Conservation (phyloP, 2,888 invertebrate genomes). For the Diadegma fenestrale region DNA sequence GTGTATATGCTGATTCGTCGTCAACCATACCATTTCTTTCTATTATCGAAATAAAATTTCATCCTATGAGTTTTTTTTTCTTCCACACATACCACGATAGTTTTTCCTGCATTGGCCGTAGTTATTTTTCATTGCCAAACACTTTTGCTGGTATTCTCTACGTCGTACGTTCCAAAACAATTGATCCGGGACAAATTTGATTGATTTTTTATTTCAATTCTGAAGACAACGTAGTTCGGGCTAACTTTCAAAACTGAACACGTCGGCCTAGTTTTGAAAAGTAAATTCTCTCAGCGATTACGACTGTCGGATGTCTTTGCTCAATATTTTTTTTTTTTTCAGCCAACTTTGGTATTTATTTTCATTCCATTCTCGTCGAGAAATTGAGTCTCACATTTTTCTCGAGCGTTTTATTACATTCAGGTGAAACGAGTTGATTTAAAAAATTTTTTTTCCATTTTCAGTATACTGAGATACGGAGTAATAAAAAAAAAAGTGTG, state of each 20-base stretch:
- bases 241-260: not conserved
- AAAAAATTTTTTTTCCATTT: not conserved
- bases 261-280: not conserved
- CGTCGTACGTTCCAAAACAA: not conserved
- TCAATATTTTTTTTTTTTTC: not conserved
- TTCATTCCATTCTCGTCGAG: no score
- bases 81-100: not conserved
- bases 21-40: not conserved
- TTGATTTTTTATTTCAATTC: not conserved
- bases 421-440: not conserved
- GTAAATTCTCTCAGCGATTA: not conserved
- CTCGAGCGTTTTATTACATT: no score
- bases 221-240: not conserved
- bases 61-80: slow-evolving; percentile 8
- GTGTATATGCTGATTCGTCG: slow-evolving; percentile 32
- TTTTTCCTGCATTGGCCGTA: not conserved
- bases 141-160: not conserved
- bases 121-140: not conserved
- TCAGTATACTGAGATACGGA: not conserved
- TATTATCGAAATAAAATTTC: slow-evolving; percentile 8
- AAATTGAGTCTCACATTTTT: no score
- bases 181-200: not conserved
- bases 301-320: no score
- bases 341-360: no score
- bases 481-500: not conserved